Evolutionary conservation across 2,113 vertebrate species (phyloP).

Genomic region (Triplophysa rosa): DNA sequence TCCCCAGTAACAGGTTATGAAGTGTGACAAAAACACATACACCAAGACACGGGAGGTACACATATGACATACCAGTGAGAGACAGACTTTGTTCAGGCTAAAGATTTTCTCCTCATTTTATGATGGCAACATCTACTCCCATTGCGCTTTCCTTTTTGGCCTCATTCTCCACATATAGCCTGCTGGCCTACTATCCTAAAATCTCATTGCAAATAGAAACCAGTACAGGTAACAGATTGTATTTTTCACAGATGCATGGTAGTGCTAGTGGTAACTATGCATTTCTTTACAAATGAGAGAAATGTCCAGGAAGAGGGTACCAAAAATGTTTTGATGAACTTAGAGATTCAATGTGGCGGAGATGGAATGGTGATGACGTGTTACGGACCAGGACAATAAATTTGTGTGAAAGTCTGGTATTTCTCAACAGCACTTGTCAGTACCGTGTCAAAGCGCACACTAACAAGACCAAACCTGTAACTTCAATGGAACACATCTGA

Average conservation of each 20-base stretch:
- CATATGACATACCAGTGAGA: conserved; percentile 49
- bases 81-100: conserved; percentile 55
- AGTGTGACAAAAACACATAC: conserved; percentile 25
- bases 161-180: conserved; percentile 39
- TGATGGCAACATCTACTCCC: conserved; percentile 48
- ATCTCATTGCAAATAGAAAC: conserved; percentile 47
- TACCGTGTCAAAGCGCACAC: background rate
- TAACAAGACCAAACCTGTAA: conserved; percentile 7
- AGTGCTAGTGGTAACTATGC: too few relatives aligned
- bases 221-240: conserved; percentile 4
- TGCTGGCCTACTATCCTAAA: conserved; percentile 69
- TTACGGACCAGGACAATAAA: background rate
- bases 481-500: conserved; percentile 1
- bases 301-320: background rate
- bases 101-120: conserved; percentile 51
- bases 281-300: too few relatives aligned
- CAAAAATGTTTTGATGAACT: background rate
- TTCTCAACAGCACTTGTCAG: background rate
- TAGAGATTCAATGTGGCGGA: background rate
- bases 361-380: background rate
- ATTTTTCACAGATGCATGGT: too few relatives aligned
- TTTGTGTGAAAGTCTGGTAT: background rate
- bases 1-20: conserved; percentile 62
- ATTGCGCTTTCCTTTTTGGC: conserved; percentile 19
- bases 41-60: conserved; percentile 21